These are phyloP conservation scores for Aurelia sp. DNA, from an alignment of 30 jellyfish, hydroid and myxozoan genomes.

Conservation along the genomic window DNA sequence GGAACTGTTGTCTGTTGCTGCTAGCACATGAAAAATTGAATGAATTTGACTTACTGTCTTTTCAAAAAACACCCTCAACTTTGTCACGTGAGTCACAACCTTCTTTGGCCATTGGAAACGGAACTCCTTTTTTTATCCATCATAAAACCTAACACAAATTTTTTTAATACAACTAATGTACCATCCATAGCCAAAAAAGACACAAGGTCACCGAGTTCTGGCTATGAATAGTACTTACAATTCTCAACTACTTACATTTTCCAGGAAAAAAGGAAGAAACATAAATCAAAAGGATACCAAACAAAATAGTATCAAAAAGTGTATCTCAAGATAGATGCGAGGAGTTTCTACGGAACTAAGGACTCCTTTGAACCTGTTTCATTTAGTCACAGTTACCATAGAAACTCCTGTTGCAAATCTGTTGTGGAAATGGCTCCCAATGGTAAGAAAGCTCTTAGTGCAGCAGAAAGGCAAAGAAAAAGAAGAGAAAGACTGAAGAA, in stretches of 20 bases:
- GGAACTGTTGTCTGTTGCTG: background rate
- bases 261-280: too few species aligned
- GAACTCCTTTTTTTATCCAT: too few species aligned
- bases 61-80: constrained; percentile 10
- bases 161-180: too few species aligned
- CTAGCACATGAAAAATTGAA: background rate
- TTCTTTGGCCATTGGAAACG: background rate
- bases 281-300: background rate
- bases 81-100: constrained; percentile 30
- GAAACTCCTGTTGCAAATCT: constrained; percentile 1
- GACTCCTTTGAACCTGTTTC: background rate
- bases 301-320: too few species aligned
- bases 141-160: too few species aligned
- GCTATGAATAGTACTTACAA: too few species aligned
- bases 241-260: too few species aligned
- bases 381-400: constrained; percentile 11
- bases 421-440: background rate
- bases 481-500: constrained; percentile 43
- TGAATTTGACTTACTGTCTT: background rate
- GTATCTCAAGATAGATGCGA: too few species aligned
- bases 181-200: too few species aligned
- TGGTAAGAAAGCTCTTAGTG: constrained; percentile 22
- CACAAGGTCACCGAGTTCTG: too few species aligned
- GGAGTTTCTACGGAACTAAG: too few species aligned
- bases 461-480: constrained; percentile 60